Evolutionary conservation across 2,888 invertebrate genomes (phyloP), one percentile per base, ranked within the genome.

Genomic region (Drosophila mimetica): DNA sequence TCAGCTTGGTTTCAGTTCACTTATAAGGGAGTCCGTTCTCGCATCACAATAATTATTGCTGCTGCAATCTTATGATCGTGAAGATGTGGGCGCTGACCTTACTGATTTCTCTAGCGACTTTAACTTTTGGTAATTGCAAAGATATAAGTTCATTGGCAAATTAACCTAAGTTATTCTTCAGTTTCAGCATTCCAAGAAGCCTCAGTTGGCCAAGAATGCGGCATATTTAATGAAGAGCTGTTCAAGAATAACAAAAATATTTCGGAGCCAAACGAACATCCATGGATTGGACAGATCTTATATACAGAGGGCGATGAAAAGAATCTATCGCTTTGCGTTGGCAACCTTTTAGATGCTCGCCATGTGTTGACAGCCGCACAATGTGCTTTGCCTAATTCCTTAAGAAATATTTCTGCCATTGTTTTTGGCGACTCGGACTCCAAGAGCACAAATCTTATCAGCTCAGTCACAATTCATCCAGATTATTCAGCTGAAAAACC

Each of bases 21-120:
- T 8, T 63, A 63, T 63, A 63, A 64, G 36, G 48, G 34, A 51
- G 59, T 16, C 1, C 28, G n/a, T n/a, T n/a, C n/a, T n/a, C n/a
- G n/a, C n/a, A n/a, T n/a, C n/a, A n/a, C n/a, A n/a, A n/a, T n/a
- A n/a, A n/a, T n/a, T n/a, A n/a, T 41, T 63, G 16, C 11, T 13
- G 13, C 13, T 9, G 14, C 7, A 25, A 41, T 16, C 37, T 11
- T 46, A 8, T 0, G 16, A 16, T 9, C n/a, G 9, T 16, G 11
- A 64, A 36, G 25, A 63, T 63, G 64, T 25, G 50, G 41, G 1
- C 34, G 2, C 4, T 0, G 3, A 13, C 6, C 6, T 25, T 22
- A 0, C 30, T 39, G 2, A 5, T 37, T 30, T 13, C 25, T 1
- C 4, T 64, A 8, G 9, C 20, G 4, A 9, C 14, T 16, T 36